Evolutionary conservation across 2,888 invertebrate species (phyloP).

Genomic region (Elysia crispata): DNA sequence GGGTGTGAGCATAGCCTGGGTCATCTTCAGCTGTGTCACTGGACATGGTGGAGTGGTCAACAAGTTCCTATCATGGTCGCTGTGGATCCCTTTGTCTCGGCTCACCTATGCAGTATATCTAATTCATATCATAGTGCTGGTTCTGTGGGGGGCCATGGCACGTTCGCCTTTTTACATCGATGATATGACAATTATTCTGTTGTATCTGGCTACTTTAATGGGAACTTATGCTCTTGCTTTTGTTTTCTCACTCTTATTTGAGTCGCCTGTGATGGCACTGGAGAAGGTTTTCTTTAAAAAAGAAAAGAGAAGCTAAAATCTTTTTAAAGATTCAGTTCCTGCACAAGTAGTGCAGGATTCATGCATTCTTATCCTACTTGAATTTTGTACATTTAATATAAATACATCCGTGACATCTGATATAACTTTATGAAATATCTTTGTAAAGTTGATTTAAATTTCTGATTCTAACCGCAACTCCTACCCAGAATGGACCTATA

Average conservation of each 20-base stretch:
- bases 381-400: no score
- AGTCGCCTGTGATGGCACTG: slow-evolving; percentile 51
- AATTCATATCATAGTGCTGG: slow-evolving; percentile 1
- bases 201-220: slow-evolving; percentile 44
- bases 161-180: background rate
- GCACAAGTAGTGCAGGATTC: no score
- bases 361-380: no score
- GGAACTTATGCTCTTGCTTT: slow-evolving; percentile 44
- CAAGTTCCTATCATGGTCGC: slow-evolving; percentile 55
- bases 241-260: slow-evolving; percentile 48
- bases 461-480: no score
- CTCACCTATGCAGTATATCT: slow-evolving; percentile 20
- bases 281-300: slow-evolving; percentile 48
- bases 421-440: no score
- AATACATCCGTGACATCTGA: no score
- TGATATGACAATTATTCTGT: slow-evolving; percentile 23
- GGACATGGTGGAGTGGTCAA: slow-evolving; percentile 78
- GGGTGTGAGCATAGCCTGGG: slow-evolving; percentile 79
- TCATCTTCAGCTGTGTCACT: slow-evolving; percentile 79
- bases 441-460: no score
- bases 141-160: background rate
- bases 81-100: slow-evolving; percentile 12
- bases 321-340: no score
- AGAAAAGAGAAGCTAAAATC: slow-evolving; percentile 24
- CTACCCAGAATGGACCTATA: no score